These are phyloP conservation scores for Corvus cornix DNA, from an alignment of 2,113 vertebrate genomes.

Conservation along the genomic window DNA sequence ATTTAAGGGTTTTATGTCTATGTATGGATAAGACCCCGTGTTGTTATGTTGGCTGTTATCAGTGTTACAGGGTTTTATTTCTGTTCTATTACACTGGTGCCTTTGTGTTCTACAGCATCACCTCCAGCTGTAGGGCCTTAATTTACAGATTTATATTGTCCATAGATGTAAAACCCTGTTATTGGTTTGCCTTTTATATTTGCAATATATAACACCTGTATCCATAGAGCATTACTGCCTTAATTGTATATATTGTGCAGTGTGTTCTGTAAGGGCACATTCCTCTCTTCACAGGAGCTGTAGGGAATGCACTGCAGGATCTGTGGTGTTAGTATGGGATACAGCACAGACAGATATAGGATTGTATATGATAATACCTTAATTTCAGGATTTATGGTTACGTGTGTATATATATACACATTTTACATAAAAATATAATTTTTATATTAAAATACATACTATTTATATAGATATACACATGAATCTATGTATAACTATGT, in stretches of 20 bases:
- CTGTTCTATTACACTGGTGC: neutral
- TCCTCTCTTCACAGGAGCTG: neutral
- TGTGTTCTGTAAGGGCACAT: neutral
- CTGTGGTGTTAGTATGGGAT: neutral
- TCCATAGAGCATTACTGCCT: neutral
- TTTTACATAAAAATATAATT: neutral
- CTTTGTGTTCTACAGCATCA: neutral
- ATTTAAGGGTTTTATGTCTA: neutral
- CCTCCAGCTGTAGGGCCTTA: neutral
- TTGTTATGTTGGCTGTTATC: neutral
- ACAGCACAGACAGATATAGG: neutral
- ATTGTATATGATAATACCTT: neutral
- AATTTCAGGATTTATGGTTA: neutral
- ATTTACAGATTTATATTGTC: neutral
- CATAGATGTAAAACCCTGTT: neutral
- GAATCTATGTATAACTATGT: neutral
- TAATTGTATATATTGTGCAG: neutral
- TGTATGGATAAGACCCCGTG: neutral
- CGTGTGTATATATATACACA: neutral
- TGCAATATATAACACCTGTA: neutral
- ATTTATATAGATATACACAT: neutral
- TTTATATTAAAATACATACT: too few relatives aligned
- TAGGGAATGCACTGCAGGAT: neutral
- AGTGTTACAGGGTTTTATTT: neutral
- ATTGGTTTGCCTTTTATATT: neutral